Evolutionary conservation across 92 coral and sea anemone species (phyloP).

Genomic region (Phymanthus crucifer): DNA sequence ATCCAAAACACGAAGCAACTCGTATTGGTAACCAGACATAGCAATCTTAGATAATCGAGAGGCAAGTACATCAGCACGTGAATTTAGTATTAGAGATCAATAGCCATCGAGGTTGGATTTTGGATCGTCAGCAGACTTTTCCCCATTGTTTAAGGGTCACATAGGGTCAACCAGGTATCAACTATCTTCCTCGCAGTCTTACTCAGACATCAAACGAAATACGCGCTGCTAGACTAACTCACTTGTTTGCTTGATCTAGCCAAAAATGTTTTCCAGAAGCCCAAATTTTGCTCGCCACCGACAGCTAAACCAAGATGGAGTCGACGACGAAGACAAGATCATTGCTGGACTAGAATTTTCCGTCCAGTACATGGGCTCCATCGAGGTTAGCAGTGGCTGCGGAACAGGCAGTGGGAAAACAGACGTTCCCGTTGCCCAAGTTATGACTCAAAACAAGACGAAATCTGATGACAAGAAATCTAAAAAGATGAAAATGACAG

Average conservation of each 20-base stretch:
- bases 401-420: constrained; percentile 96
- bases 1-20: too few species aligned
- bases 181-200: background rate
- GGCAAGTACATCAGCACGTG: background rate
- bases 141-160: constrained; percentile 29
- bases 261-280: constrained; percentile 67
- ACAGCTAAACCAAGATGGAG: constrained; percentile 75
- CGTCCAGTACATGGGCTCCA: constrained; percentile 82
- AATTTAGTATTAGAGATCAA: background rate
- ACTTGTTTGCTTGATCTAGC: background rate
- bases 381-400: constrained; percentile 61
- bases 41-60: background rate
- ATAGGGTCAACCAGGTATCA: background rate
- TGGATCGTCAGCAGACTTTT: constrained; percentile 23
- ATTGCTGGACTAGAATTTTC: constrained; percentile 76
- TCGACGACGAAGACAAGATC: constrained; percentile 83
- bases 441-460: constrained; percentile 62
- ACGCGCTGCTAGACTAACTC: background rate
- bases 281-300: constrained; percentile 63
- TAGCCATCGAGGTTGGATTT: background rate
- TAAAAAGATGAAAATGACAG: constrained; percentile 62
- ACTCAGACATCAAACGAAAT: background rate
- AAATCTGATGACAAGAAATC: constrained; percentile 58
- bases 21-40: background rate
- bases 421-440: constrained; percentile 71